A percentile compares a stretch with the other conserved stretches of the same genome.
Conservation (phyloP, 2,888 invertebrate species). For the Microctonus brassicae region DNA sequence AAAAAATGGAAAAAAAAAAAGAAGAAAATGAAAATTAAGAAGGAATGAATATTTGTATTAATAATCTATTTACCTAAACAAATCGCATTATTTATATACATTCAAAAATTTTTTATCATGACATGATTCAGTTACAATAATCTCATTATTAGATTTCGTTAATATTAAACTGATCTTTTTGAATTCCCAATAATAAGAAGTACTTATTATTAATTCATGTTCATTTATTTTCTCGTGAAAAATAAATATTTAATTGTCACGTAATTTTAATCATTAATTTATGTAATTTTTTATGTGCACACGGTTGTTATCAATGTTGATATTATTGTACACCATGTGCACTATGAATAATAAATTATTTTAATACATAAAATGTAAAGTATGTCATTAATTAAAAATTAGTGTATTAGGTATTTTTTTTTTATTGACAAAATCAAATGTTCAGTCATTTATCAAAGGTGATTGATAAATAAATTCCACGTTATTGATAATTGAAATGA, state of each 20-base stretch:
- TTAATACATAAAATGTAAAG: conserved; percentile 15
- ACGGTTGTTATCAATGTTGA: neutral
- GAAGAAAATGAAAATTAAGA: neutral
- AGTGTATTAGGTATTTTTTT: too few species aligned
- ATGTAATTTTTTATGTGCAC: neutral
- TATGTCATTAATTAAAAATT: too few species aligned
- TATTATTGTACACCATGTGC: conserved; percentile 21
- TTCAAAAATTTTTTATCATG: neutral
- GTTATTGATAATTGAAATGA: too few species aligned
- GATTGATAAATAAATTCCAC: too few species aligned
- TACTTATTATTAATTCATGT: neutral
- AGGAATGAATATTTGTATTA: neutral
- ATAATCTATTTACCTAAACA: neutral
- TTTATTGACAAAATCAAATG: too few species aligned
- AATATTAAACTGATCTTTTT: neutral
- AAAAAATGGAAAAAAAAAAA: neutral
- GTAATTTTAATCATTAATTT: neutral
- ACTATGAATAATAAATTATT: conserved; percentile 26
- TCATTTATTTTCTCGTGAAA: too few species aligned
- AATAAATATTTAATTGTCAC: too few species aligned
- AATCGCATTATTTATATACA: neutral
- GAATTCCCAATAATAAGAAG: neutral
- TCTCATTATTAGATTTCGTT: neutral
- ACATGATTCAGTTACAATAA: neutral
- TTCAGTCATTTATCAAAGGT: too few species aligned